Evolutionary conservation across 2,888 invertebrate species (phyloP).

Genomic region (Dermolepida albohirtum): DNA sequence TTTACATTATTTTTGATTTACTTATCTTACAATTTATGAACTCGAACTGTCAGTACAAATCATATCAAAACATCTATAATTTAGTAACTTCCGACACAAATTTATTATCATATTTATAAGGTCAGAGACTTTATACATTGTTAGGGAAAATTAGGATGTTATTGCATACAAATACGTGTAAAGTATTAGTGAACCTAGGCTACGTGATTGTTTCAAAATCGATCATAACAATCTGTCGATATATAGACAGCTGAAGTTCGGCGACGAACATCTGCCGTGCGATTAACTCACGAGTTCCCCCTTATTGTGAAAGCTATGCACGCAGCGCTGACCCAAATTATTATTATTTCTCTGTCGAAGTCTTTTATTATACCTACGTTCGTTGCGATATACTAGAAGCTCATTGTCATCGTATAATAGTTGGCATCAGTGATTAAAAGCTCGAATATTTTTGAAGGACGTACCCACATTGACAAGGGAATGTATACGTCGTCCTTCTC

Average conservation of each 20-base stretch:
- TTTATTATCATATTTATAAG: no score
- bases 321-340: conserved; percentile 42
- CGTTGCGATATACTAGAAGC: conserved; percentile 32
- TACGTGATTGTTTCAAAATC: conserved; percentile 22
- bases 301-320: conserved; percentile 45
- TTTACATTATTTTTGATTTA: no score
- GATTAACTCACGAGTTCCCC: conserved; percentile 33
- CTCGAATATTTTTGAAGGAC: conserved; percentile 47
- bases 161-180: background rate
- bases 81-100: no score
- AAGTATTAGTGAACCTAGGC: background rate
- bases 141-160: no score
- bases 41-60: no score
- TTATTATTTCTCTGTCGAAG: conserved; percentile 20
- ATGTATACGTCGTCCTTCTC: background rate
- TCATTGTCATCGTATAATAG: conserved; percentile 47
- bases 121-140: background rate
- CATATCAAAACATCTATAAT: no score
- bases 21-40: no score
- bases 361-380: conserved; percentile 24
- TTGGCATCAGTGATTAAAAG: conserved; percentile 32
- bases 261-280: conserved; percentile 45
- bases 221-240: conserved; percentile 19
- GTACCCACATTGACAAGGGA: conserved; percentile 18
- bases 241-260: conserved; percentile 41